These are phyloP conservation scores for Heterotis niloticus DNA, from an alignment of 2,113 vertebrate genomes.

Conservation along the genomic window DNA sequence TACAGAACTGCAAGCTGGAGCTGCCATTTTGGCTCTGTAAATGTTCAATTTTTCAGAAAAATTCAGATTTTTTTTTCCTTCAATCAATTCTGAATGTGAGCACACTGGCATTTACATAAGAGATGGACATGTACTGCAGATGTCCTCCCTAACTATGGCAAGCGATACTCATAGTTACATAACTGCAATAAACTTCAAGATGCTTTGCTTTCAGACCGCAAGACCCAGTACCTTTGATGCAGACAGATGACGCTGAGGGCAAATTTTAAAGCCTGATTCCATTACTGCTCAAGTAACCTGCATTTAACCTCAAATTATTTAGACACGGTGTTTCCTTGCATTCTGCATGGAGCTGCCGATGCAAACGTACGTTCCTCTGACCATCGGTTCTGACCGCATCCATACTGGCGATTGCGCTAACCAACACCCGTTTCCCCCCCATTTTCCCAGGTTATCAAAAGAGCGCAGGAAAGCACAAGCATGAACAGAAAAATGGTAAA, in stretches of 20 bases:
- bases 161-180: constrained; percentile 5
- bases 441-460: neutral
- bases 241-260: neutral
- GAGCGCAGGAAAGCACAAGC: neutral
- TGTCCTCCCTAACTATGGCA: neutral
- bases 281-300: constrained; percentile 17
- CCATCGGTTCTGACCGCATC: neutral
- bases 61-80: neutral
- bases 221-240: constrained; percentile 1
- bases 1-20: neutral
- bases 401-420: neutral
- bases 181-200: constrained; percentile 16
- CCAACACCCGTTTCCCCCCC: neutral
- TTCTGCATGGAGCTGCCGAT: neutral
- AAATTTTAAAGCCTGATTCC: constrained; percentile 21
- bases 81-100: neutral
- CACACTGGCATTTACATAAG: constrained; percentile 14
- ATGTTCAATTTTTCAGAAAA: neutral
- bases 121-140: constrained; percentile 1
- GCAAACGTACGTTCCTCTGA: constrained; percentile 9
- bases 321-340: constrained; percentile 9
- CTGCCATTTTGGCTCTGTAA: neutral
- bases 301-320: constrained; percentile 34
- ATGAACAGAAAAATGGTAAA: neutral
- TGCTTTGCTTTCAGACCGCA: neutral